phyloP scores from a whole-genome alignment of 2,113 vertebrate genomes.

The Hippocampus comes region DNA sequence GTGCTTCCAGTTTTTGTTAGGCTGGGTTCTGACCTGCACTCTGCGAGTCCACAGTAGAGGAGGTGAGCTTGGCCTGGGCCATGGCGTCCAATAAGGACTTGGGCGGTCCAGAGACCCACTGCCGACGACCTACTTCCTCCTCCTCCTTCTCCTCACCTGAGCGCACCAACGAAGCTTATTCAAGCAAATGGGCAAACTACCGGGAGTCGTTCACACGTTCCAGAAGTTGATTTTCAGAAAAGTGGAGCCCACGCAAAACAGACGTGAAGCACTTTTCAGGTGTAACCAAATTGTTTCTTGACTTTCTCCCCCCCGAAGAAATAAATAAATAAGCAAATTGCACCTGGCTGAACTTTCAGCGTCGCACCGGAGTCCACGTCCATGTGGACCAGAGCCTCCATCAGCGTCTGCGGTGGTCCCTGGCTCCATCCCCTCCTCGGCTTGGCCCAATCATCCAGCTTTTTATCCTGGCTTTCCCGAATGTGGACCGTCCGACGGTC shows the following conservation, averaged over 20 bases:
- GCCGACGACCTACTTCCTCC: constrained; percentile 56
- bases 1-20: background rate
- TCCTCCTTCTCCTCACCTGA: constrained; percentile 38
- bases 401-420: constrained; percentile 69
- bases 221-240: too few species aligned
- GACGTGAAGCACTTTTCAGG: background rate
- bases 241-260: too few species aligned
- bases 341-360: constrained; percentile 46
- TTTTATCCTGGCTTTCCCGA: constrained; percentile 63
- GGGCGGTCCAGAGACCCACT: constrained; percentile 69
- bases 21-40: constrained; percentile 34
- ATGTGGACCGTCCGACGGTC: constrained; percentile 72
- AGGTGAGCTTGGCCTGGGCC: constrained; percentile 62
- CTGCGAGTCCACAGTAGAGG: constrained; percentile 38
- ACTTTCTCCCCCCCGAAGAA: background rate
- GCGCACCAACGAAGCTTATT: background rate
- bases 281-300: background rate
- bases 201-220: too few species aligned
- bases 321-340: background rate
- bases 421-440: constrained; percentile 65
- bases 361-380: constrained; percentile 56
- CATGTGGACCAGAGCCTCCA: constrained; percentile 68
- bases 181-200: background rate
- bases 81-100: constrained; percentile 73
- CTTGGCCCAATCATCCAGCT: constrained; percentile 48